These are phyloP conservation scores for Globicephala melas DNA, from an alignment of 2,113 vertebrate genomes.

Conservation along the genomic window DNA sequence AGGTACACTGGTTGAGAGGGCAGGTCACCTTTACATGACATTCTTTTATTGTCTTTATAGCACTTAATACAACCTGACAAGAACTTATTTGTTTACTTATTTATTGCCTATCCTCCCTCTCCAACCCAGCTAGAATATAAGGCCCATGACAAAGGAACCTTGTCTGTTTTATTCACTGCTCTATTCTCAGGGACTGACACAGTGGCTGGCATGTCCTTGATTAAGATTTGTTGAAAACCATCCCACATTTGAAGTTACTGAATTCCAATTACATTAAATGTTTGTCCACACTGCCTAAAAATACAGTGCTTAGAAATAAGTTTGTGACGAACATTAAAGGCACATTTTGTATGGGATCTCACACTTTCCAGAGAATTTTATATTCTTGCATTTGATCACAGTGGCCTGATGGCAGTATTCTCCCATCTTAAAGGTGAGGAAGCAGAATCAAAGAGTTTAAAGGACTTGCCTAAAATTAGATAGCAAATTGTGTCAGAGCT, in stretches of 20 bases:
- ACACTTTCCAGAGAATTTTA: background rate
- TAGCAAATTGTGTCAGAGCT: background rate
- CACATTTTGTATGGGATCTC: background rate
- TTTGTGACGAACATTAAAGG: background rate
- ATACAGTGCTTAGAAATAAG: background rate
- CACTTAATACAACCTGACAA: background rate
- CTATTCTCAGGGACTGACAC: background rate
- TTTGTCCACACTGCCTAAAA: background rate
- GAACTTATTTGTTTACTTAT: background rate
- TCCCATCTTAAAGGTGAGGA: background rate
- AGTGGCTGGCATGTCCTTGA: background rate
- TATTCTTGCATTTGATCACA: background rate
- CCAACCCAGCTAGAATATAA: background rate
- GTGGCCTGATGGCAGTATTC: background rate
- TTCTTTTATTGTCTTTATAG: background rate
- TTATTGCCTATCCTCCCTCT: background rate
- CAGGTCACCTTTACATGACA: background rate
- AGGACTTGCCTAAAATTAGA: background rate
- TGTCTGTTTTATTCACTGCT: background rate
- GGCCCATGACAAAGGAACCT: background rate
- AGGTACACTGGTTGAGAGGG: background rate
- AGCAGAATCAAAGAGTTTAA: slow-evolving; percentile 7
- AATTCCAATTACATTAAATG: background rate
- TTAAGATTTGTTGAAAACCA: background rate
- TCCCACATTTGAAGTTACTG: background rate